Base-by-base conservation (phyloP, 2,888 invertebrate genomes). In the Cataglyphis rosenhaueri region DNA sequence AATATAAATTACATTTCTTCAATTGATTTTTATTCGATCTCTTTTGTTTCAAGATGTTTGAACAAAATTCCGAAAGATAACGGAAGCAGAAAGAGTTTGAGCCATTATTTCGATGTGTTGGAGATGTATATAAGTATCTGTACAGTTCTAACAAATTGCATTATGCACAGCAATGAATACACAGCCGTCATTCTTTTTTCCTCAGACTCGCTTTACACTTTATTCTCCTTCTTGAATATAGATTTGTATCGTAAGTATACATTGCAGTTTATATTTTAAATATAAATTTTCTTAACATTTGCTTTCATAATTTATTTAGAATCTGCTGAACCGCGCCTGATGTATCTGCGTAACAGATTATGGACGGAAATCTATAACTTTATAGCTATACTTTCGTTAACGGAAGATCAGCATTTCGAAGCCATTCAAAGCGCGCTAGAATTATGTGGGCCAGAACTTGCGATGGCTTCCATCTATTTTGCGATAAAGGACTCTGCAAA, bases 41-140 rank as follows among this genome's bases (percentile, higher is more conserved):
- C 10, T 65, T 52, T 48, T 64, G 9, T 52, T 38, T 66, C 55
- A 41, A 95, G 95, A 48, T 95, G 94, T 62, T 91, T 95, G 65
- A 93, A 91, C 15, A 92, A 92, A 59, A 94, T 95, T 44, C 93
- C 94, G 2, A 91, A 93, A 68, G 91, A 91, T 81, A 89, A 94
- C 2, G 92, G 91, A 4, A 93, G 91, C 62, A 94, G 94, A 21
- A 94, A 91, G 86, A 94, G 94, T 87, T 85, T 95, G 8, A 91
- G 94, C 2, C 91, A 95, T 64, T 95, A 95, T 86, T 94, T 94
- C 81, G 95, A 95, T 61, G 92, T 95, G 79, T 85, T 96, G 73
- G 95, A 95, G 92, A 95, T 96, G 95, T 95, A 95, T 86, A 92
- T 94, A 0, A 92, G 93, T 41, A 92, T 96, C 59, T 95, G 95